A percentile compares a stretch with the other conserved stretches of the same genome.
These are phyloP conservation scores for Bos javanicus DNA, from an alignment of 2,113 vertebrate species.

Conservation along the genomic window DNA sequence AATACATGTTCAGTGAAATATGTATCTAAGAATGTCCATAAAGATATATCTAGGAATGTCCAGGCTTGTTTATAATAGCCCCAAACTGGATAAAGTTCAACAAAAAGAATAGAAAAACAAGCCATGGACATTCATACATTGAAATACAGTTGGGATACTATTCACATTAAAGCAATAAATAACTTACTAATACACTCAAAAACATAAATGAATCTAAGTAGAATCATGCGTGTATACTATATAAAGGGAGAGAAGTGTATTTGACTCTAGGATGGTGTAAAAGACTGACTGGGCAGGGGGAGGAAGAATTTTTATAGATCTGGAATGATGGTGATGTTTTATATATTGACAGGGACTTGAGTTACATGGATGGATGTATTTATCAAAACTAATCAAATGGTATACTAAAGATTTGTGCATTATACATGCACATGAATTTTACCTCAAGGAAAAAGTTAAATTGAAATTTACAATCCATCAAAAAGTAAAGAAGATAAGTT, in stretches of 20 bases:
- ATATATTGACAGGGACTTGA: not conserved
- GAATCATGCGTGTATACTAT: accelerated
- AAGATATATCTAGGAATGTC: not conserved
- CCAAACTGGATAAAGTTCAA: not conserved
- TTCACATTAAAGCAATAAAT: not conserved
- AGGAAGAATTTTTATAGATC: not conserved
- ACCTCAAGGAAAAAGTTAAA: not conserved
- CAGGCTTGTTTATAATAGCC: not conserved
- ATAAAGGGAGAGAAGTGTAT: not conserved
- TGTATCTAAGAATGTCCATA: not conserved
- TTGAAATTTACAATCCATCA: not conserved
- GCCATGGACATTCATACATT: not conserved
- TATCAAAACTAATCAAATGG: not conserved
- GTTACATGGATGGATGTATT: not conserved
- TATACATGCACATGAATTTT: not conserved
- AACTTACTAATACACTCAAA: not conserved
- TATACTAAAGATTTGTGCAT: not conserved
- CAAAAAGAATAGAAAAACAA: not conserved
- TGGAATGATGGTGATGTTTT: not conserved
- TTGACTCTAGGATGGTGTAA: not conserved
- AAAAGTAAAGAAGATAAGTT: not conserved
- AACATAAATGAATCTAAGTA: not conserved
- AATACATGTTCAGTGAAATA: not conserved
- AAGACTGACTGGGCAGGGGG: not conserved
- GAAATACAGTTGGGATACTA: not conserved